A percentile compares a stretch with the other conserved stretches of the same genome.
phyloP scores from a whole-genome alignment of 2,797 vertebrate genomes.

The Acomys russatus region DNA sequence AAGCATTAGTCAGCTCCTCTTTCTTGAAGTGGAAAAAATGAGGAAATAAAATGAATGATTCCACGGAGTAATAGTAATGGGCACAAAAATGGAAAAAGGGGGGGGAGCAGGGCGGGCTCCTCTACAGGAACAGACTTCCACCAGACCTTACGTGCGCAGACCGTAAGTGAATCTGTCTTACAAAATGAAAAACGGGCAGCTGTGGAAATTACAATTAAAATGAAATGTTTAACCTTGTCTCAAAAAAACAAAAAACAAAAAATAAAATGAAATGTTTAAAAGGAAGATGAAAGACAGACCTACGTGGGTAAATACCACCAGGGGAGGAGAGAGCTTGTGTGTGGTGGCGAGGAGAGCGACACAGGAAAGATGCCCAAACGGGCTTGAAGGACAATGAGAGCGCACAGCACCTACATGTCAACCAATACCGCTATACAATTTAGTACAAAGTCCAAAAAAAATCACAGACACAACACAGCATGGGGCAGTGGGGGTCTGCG shows the following conservation, averaged over 20 bases:
- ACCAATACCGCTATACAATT: not conserved
- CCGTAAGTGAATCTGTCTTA: not conserved
- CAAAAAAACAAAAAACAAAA: not conserved
- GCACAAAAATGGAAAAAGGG: not conserved
- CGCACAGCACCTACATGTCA: not conserved
- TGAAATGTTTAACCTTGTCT: not conserved
- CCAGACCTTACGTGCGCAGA: not conserved
- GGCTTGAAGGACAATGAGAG: not conserved
- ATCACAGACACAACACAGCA: not conserved
- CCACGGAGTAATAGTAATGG: not conserved
- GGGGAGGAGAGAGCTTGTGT: not conserved
- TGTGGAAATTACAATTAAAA: conserved; percentile 54
- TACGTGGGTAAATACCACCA: not conserved
- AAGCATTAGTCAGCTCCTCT: not conserved
- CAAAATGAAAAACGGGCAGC: not conserved
- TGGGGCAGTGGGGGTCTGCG: not conserved
- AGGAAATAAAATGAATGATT: not conserved
- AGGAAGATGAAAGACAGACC: not conserved
- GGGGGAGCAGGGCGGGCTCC: not conserved
- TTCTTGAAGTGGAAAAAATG: not conserved
- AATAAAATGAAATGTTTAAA: not conserved
- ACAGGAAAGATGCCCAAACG: not conserved
- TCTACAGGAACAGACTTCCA: not conserved
- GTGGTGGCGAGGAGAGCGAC: not conserved
- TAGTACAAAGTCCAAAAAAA: conserved; percentile 9